Percentiles rank a stretch among this genome's conserved stretches.
These are phyloP conservation scores for Agrenia bidenticulata DNA, from an alignment of 2,888 invertebrate species.

Conservation along the genomic window DNA sequence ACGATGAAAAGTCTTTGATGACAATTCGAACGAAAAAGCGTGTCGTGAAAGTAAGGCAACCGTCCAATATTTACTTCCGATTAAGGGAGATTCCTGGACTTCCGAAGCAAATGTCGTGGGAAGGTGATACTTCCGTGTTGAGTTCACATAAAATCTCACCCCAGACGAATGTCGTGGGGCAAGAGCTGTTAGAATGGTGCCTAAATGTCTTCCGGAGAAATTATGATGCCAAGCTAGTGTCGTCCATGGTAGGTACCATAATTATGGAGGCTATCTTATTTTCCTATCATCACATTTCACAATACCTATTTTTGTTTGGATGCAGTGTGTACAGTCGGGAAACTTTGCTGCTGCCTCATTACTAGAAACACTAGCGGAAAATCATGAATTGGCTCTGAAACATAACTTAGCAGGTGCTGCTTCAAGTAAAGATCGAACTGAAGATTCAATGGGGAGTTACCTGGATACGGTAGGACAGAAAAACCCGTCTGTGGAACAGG, in stretches of 20 bases:
- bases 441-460: constrained; percentile 42
- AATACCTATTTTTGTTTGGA: too few species aligned
- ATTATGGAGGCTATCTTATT: too few species aligned
- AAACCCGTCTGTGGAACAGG: constrained; percentile 46
- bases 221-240: constrained; percentile 45
- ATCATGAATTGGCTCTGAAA: constrained; percentile 57
- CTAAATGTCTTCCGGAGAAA: constrained; percentile 45
- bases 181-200: constrained; percentile 50
- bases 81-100: constrained; percentile 49
- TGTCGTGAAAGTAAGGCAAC: constrained; percentile 52
- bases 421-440: constrained; percentile 25
- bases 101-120: constrained; percentile 46
- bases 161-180: constrained; percentile 35
- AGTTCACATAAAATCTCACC: constrained; percentile 41
- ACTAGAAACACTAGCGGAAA: constrained; percentile 57
- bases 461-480: constrained; percentile 38
- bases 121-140: constrained; percentile 36
- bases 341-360: constrained; percentile 60
- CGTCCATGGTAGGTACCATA: constrained; percentile 43
- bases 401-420: constrained; percentile 51
- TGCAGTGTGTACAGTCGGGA: constrained; percentile 57
- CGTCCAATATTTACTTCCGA: constrained; percentile 51
- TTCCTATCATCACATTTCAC: too few species aligned
- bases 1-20: constrained; percentile 49
- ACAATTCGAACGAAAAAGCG: constrained; percentile 52